Percentiles rank a stretch among this genome's conserved stretches.
Conservation (phyloP, 2,113 vertebrate genomes). For the Cyanistes caeruleus region DNA sequence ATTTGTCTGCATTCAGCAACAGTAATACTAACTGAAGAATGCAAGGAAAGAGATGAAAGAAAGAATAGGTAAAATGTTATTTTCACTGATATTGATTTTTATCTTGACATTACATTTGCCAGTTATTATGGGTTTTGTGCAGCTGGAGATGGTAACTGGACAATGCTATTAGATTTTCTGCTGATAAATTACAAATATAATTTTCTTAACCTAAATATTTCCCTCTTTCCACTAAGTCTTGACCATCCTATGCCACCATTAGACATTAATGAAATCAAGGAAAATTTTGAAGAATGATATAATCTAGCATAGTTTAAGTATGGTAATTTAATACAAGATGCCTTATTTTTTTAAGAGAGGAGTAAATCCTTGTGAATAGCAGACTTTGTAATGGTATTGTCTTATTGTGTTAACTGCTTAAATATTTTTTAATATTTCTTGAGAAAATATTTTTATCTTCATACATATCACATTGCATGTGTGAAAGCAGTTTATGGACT, state of each 20-base stretch:
- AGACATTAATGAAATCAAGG: neutral
- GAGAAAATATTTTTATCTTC: neutral
- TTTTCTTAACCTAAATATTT: neutral
- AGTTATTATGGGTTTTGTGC: neutral
- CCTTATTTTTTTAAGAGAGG: neutral
- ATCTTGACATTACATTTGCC: neutral
- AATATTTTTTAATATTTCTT: neutral
- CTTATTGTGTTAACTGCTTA: neutral
- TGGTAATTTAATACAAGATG: neutral
- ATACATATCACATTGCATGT: neutral
- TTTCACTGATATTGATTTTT: neutral
- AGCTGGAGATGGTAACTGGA: neutral
- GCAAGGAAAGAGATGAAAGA: neutral
- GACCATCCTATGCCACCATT: neutral
- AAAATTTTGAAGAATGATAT: neutral
- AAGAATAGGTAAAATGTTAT: neutral
- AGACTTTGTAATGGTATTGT: neutral
- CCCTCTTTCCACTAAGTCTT: neutral
- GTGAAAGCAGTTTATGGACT: neutral
- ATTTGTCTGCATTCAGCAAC: neutral
- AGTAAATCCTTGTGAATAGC: neutral
- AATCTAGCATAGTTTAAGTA: neutral
- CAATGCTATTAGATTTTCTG: neutral
- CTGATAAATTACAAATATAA: neutral
- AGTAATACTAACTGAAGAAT: fast-evolving